A percentile compares a stretch with the other conserved stretches of the same genome.
Evolutionary conservation across 1,140 invertebrate species (phyloP).

Genomic region (Calycopis cecrops): DNA sequence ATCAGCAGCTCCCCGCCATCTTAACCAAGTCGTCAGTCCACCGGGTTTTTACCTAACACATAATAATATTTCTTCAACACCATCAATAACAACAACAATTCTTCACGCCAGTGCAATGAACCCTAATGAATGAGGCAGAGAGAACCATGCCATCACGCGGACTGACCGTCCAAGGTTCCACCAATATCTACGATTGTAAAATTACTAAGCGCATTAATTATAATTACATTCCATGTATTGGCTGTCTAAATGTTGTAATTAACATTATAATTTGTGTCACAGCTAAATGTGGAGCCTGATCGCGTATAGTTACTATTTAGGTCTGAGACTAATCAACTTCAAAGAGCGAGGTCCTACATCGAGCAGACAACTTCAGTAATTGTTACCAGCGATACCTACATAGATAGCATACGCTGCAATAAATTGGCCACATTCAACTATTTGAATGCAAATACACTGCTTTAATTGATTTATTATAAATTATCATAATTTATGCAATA

Average conservation of each 20-base stretch:
- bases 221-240: not conserved
- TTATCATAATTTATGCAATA: conserved; percentile 9
- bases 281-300: conserved; percentile 21
- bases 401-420: conserved; percentile 33
- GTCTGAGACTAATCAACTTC: conserved; percentile 25
- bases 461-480: conserved; percentile 12
- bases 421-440: conserved; percentile 26
- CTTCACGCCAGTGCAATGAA: too few relatives aligned
- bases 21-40: too few relatives aligned
- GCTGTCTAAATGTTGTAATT: conserved; percentile 3
- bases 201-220: not conserved
- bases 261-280: conserved; percentile 16
- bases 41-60: too few relatives aligned
- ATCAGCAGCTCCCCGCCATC: too few relatives aligned
- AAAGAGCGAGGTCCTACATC: conserved; percentile 27
- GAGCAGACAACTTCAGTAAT: conserved; percentile 31
- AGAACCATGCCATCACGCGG: too few relatives aligned
- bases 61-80: too few relatives aligned
- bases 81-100: too few relatives aligned
- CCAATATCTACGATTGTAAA: too few relatives aligned
- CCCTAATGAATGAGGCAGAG: too few relatives aligned
- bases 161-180: too few relatives aligned
- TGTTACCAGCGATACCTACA: conserved; percentile 38
- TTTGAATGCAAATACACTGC: conserved; percentile 17
- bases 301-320: conserved; percentile 25